Conservation (phyloP, 2,888 invertebrate species). For the Synanthedon tipuliformis region DNA sequence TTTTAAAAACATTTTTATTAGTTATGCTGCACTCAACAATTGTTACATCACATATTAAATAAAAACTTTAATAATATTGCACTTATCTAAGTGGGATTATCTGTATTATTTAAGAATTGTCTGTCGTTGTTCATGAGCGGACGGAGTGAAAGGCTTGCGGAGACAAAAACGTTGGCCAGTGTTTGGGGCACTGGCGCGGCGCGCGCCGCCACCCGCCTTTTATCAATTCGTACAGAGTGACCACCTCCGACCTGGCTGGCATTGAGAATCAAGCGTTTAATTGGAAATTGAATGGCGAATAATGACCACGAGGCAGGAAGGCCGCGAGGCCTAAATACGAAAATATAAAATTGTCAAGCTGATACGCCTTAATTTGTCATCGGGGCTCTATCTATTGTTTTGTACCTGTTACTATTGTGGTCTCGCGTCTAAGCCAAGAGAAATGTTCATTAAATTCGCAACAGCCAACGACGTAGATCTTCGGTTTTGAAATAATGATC, state of each 20-base stretch:
- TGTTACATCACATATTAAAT: constrained; percentile 7
- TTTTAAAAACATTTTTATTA: constrained; percentile 49
- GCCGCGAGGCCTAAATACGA: constrained; percentile 53
- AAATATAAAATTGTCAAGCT: constrained; percentile 41
- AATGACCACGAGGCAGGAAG: constrained; percentile 55
- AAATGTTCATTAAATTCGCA: constrained; percentile 30
- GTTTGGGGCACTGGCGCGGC: constrained; percentile 52
- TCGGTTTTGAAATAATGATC: constrained; percentile 40
- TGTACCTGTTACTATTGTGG: constrained; percentile 5
- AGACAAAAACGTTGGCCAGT: constrained; percentile 56
- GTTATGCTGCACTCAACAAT: constrained; percentile 21
- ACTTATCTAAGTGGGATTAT: constrained; percentile 60
- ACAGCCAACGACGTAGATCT: constrained; percentile 29
- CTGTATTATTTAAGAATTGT: constrained; percentile 40
- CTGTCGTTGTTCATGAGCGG: constrained; percentile 48
- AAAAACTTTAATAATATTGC: constrained; percentile 20
- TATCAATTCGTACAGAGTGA: constrained; percentile 52
- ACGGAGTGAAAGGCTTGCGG: constrained; percentile 59
- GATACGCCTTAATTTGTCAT: constrained; percentile 15
- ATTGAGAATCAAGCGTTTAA: constrained; percentile 67
- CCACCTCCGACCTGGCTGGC: constrained; percentile 61
- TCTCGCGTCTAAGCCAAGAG: constrained; percentile 14
- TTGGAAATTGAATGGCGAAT: constrained; percentile 66
- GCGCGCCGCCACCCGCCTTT: constrained; percentile 60
- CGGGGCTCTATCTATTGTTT: constrained; percentile 17